A percentile compares a stretch with the other conserved stretches of the same genome.
Conservation (phyloP, 92 coral and sea anemone species). For the Phenganax stokvisi region DNA sequence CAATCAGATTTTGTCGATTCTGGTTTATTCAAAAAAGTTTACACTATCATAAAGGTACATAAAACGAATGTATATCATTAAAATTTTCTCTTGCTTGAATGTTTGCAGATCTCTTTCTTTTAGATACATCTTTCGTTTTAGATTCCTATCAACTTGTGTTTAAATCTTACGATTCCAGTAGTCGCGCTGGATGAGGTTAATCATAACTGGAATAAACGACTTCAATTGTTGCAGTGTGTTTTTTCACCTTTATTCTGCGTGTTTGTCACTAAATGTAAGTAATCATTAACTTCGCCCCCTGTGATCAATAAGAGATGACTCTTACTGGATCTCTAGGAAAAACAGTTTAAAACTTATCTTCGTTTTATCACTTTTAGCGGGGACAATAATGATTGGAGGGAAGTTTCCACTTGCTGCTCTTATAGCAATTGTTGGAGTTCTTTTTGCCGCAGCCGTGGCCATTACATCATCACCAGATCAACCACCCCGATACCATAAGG, state of each 20-base stretch:
- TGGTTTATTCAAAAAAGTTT: constrained; percentile 50
- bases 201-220: constrained; percentile 89
- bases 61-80: too few relatives aligned
- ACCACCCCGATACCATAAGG: constrained; percentile 75
- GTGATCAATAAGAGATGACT: not conserved
- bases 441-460: constrained; percentile 70
- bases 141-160: constrained; percentile 68
- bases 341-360: not conserved
- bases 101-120: not conserved
- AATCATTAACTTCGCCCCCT: not conserved
- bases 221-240: constrained; percentile 71
- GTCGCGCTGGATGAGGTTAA: constrained; percentile 64
- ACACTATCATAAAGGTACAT: constrained; percentile 62
- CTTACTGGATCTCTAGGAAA: not conserved
- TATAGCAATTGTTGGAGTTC: constrained; percentile 55
- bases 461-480: constrained; percentile 55
- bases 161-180: constrained; percentile 76
- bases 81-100: not conserved
- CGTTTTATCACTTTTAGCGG: constrained; percentile 45
- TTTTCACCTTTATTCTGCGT: constrained; percentile 74
- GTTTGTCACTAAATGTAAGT: constrained; percentile 59
- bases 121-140: constrained; percentile 26
- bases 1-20: constrained; percentile 43
- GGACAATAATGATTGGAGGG: constrained; percentile 48
- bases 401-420: constrained; percentile 74